Evolutionary conservation across 2,113 vertebrate genomes (phyloP), one percentile per base, ranked within the genome.

Genomic region (Lanius collurio): DNA sequence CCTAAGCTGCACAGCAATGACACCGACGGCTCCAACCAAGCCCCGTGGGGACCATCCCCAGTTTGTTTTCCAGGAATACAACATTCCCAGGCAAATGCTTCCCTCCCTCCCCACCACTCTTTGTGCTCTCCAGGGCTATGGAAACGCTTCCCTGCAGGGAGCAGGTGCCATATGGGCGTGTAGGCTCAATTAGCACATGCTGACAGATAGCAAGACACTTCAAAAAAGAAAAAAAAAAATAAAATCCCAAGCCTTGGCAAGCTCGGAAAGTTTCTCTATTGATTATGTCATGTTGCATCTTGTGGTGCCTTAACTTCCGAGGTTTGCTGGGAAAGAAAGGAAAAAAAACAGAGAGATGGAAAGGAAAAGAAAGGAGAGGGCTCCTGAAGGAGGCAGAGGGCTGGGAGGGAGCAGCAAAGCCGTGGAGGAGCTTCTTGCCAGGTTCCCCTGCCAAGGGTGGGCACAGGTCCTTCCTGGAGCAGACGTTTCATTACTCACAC

Each of bases 141-240:
- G 83, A 77, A 96, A 95, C 28, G 63, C 68, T 94, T 89, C 49
- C 39, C 90, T 89, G 30, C 52, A 8, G 86, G 62, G 90, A 92
- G 94, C 86, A 89, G 84, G 73, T 94, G 95, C 97, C 97, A 97
- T 98, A 95, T 98, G 98, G 96, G 82, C 44, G 92, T 59, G 96
- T 96, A 97, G 97, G 98, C 95, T 98, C 97, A 97, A 97, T 98
- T 97, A 98, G 95, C 97, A 98, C 97, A 97, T 94, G 87, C 90
- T 97, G 97, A 97, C 97, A 98, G 93, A 96, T 96, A 98, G 92
- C 97, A 98, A 98, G 97, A 97, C 97, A 94, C 97, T 96, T 87
- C 4, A 18, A 31, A 42, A 67, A 76, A 50, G 9, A 42, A 35
- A 28, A 47, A 94, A 70, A 87, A 42, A 47, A 95, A 63, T 93